Evolutionary conservation across 2,888 invertebrate species (phyloP).

Genomic region (Geotrupes spiniger): DNA sequence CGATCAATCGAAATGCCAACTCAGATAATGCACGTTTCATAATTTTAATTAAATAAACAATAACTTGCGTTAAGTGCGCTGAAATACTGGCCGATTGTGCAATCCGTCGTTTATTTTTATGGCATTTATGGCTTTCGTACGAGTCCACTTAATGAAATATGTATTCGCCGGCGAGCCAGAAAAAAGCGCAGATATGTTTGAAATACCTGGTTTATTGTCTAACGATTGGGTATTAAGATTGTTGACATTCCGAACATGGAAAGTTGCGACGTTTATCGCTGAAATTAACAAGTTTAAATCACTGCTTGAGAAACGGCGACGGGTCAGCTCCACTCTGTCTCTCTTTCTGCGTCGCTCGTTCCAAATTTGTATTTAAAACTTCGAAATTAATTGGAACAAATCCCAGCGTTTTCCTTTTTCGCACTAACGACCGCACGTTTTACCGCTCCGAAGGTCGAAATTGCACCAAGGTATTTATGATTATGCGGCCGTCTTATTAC

Average conservation of each 20-base stretch:
- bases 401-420: too few species aligned
- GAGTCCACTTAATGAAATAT: constrained; percentile 17
- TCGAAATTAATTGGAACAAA: too few species aligned
- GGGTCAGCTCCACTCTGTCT: too few species aligned
- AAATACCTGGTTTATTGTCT: constrained; percentile 14
- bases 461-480: too few species aligned
- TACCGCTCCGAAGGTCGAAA: too few species aligned
- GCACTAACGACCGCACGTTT: too few species aligned
- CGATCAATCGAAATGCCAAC: constrained; percentile 25
- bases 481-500: too few species aligned
- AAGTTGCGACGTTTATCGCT: constrained; percentile 6
- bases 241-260: constrained; percentile 10
- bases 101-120: constrained; percentile 14
- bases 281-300: constrained; percentile 14
- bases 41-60: constrained; percentile 26
- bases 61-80: constrained; percentile 16
- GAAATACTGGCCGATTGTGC: constrained; percentile 17
- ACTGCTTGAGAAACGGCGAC: not conserved
- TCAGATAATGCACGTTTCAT: constrained; percentile 23
- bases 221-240: constrained; percentile 11
- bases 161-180: constrained; percentile 3
- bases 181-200: not conserved
- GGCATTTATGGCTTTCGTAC: constrained; percentile 18
- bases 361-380: too few species aligned
- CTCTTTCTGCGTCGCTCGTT: too few species aligned